Conservation (phyloP, 2,797 vertebrate genomes). For the Bovichtus variegatus region DNA sequence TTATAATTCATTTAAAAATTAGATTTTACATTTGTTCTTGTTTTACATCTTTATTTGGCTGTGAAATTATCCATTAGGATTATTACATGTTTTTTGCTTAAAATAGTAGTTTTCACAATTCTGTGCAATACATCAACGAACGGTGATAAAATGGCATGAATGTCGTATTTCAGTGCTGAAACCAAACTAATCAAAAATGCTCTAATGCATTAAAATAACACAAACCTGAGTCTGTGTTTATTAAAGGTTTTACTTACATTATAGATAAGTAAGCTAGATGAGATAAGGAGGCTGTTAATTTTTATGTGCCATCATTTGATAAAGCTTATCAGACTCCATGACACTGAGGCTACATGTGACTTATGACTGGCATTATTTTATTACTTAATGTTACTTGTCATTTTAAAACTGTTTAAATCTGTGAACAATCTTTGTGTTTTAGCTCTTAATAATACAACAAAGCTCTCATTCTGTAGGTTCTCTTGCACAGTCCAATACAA, state of each 20-base stretch:
- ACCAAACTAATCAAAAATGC: slow-evolving; percentile 75
- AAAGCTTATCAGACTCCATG: slow-evolving; percentile 29
- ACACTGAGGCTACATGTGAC: slow-evolving; percentile 51
- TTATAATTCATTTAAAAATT: slow-evolving; percentile 1
- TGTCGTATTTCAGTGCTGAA: slow-evolving; percentile 75
- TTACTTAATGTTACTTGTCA: slow-evolving; percentile 35
- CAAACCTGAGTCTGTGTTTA: slow-evolving; percentile 45
- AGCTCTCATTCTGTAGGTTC: slow-evolving; percentile 51
- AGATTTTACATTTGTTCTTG: not conserved
- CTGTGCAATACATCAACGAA: slow-evolving; percentile 71
- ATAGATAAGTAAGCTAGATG: slow-evolving; percentile 19
- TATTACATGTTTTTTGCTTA: slow-evolving; percentile 31
- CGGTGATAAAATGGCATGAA: slow-evolving; percentile 58
- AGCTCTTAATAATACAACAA: slow-evolving; percentile 46
- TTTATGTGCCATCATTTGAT: slow-evolving; percentile 64
- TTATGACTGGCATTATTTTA: slow-evolving; percentile 58
- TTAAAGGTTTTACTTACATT: slow-evolving; percentile 36
- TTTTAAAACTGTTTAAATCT: slow-evolving; percentile 28
- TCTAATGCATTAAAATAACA: slow-evolving; percentile 42
- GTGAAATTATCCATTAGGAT: slow-evolving; percentile 35
- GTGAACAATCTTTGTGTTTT: slow-evolving; percentile 34
- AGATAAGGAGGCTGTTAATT: slow-evolving; percentile 64
- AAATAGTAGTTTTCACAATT: slow-evolving; percentile 45
- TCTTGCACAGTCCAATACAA: slow-evolving; percentile 62
- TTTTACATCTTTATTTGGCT: slow-evolving; percentile 19